Base-by-base conservation (phyloP, 2,113 vertebrate species). In the Halichoerus grypus region DNA sequence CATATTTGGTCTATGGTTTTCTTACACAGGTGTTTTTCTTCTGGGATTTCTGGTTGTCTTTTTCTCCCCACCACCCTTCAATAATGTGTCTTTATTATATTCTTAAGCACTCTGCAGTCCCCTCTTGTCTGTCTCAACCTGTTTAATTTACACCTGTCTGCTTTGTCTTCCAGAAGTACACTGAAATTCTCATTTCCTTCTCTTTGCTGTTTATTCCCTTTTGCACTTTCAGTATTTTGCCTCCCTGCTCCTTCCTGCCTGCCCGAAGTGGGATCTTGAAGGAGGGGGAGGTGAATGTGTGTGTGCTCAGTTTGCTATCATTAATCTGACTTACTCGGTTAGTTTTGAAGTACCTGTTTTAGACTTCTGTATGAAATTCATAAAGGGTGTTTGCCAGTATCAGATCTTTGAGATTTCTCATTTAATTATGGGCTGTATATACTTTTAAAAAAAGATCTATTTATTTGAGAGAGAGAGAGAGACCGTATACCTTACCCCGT, bases 1-100 rank as follows among this genome's bases (percentile, higher is more conserved):
- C 22, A n/a, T 85, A 42, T 80, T 95, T 83, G 42, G 65, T 39
- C n/a, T 90, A 8, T 81, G 83, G 5, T 65, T 95, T 91, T 92
- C 80, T 91, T 69, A 39, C 1, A 3, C 0, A 33, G 3, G 2
- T 81, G 76, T 95, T 85, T 71, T 82, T 71, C 36, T 59, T 49
- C 22, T 76, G 31, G 4, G 10, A 24, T 79, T 89, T 94, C 72
- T 86, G 69, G 28, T 21, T 72, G 26, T 51, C 10, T 59, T 16
- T n/a, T 7, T 49, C 6, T 26, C 5, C 16, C 11, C 12, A 9
- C 31, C 3, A 12, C 4, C 51, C 3, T 36, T 51, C 3, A 63
- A 15, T 46, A 55, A n/a, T 65, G 4, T n/a, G 3, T 57, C 9
- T 97, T 87, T 77, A 42, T 82, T 63, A 28, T 33, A 15, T 57